Base-by-base conservation (phyloP, 2,113 vertebrate genomes). In the Saguinus midas region DNA sequence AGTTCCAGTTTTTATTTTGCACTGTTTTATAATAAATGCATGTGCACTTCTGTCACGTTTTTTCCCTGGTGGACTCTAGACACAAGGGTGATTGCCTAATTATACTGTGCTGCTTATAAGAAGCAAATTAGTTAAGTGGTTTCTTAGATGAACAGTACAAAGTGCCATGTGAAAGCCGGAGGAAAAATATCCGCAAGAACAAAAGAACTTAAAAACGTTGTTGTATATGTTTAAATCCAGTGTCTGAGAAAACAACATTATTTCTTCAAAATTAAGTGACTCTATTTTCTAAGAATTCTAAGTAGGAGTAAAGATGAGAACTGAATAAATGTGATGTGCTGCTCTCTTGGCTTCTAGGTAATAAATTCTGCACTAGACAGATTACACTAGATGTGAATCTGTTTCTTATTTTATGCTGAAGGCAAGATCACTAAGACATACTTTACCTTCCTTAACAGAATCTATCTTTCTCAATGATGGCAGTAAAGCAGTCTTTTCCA, bases 1-100 rank as follows among this genome's bases (percentile, higher is more conserved):
- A 95, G n/a, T 72, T 96, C 68, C 83, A 35, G 40, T 79, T 96
- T 97, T 72, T 73, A 75, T 61, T 95, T 95, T 95, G 20, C 13
- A 80, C 29, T 91, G 45, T 97, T 98, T 98, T 92, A 96, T 94
- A 98, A 98, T 94, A 70, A 98, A 90, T 3, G 1, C 35, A 73
- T 83, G 90, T 93, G n/a, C 64, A 95, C 94, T 55, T 90, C 80
- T 95, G 58, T 92, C 64, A 37, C 64, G 79, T 94, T 16, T 13
- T 73, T 50, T 50, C 95, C n/a, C 82, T 48, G 37, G 52, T 43
- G 90, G 85, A 66, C 90, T 73, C n/a, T 25, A 96, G 91, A 97
- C 32, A 70, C 23, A 81, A 72, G 91, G 66, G 68, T 75, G 84
- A 97, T n/a, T 96, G 88, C 48, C 94, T 98, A 98, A 98, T 96